Percentiles rank a stretch among this genome's conserved stretches.
These are phyloP conservation scores for Girardinichthys multiradiatus DNA, from an alignment of 2,113 vertebrate species.

Conservation along the genomic window DNA sequence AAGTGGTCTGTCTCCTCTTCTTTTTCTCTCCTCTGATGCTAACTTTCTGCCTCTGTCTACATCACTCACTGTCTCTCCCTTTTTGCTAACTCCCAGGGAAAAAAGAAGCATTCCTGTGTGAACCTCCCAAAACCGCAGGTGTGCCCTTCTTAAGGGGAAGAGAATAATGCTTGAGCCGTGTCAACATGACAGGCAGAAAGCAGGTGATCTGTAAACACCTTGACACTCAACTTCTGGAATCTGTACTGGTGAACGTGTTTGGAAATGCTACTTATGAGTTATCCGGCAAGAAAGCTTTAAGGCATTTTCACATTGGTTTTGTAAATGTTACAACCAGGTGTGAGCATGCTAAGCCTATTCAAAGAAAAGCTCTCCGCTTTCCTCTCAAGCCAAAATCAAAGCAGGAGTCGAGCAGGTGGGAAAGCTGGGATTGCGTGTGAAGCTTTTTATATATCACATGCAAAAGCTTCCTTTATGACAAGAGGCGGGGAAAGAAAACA, in stretches of 20 bases:
- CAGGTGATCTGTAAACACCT: conserved; percentile 12
- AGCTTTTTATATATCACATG: conserved; percentile 64
- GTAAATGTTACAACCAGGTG: conserved; percentile 14
- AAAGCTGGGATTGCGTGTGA: conserved; percentile 41
- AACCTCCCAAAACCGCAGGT: background rate
- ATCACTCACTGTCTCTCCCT: conserved; percentile 36
- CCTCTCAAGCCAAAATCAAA: conserved; percentile 64
- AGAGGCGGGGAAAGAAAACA: conserved; percentile 27
- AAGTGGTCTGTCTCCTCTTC: conserved; percentile 53
- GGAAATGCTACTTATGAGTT: conserved; percentile 18
- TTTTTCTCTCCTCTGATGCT: conserved; percentile 36
- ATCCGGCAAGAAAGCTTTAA: background rate
- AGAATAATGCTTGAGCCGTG: background rate
- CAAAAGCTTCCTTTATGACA: conserved; percentile 47
- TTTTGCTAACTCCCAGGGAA: conserved; percentile 32
- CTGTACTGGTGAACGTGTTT: conserved; percentile 4
- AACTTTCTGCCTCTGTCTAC: conserved; percentile 46
- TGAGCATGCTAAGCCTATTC: conserved; percentile 41
- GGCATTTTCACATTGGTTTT: conserved; percentile 30
- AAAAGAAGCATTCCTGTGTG: conserved; percentile 25
- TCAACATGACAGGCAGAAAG: conserved; percentile 6
- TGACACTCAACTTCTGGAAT: conserved; percentile 20
- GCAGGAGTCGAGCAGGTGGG: conserved; percentile 46
- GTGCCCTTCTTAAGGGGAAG: conserved; percentile 9
- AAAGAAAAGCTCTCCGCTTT: conserved; percentile 40